A percentile compares a stretch with the other conserved stretches of the same genome.
Conservation (phyloP, 2,888 invertebrate genomes). For the Ligdia adustata region DNA sequence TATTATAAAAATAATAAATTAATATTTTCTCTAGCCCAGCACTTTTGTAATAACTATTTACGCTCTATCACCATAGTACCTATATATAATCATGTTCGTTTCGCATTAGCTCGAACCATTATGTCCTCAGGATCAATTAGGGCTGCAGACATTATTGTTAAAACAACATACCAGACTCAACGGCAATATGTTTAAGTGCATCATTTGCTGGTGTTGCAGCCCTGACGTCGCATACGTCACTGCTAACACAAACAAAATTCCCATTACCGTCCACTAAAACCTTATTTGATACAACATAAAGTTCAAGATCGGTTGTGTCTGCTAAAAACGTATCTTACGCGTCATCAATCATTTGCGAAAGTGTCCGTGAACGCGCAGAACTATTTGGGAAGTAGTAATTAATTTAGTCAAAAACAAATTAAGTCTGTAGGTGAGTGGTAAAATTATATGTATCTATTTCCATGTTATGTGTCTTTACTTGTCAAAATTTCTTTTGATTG, state of each 20-base stretch:
- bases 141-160: constrained; percentile 24
- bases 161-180: constrained; percentile 57
- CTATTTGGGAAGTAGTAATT: constrained; percentile 52
- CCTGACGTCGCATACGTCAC: constrained; percentile 41
- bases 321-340: neutral
- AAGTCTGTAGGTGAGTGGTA: constrained; percentile 44
- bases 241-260: constrained; percentile 10
- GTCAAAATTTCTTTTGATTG: too few relatives aligned
- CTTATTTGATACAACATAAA: constrained; percentile 5
- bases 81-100: constrained; percentile 48
- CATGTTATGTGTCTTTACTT: neutral
- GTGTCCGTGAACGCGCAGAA: constrained; percentile 59
- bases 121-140: constrained; percentile 52
- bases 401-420: constrained; percentile 52
- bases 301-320: neutral
- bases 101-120: constrained; percentile 55
- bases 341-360: constrained; percentile 63
- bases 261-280: neutral
- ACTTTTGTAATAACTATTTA: too few relatives aligned
- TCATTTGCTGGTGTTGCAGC: constrained; percentile 52
- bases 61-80: constrained; percentile 36
- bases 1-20: too few relatives aligned
- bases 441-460: constrained; percentile 12
- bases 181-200: constrained; percentile 67
- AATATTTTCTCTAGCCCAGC: too few relatives aligned